A percentile compares a stretch with the other conserved stretches of the same genome.
phyloP scores from a whole-genome alignment of 1,140 invertebrate species.

The Tenebrio molitor region DNA sequence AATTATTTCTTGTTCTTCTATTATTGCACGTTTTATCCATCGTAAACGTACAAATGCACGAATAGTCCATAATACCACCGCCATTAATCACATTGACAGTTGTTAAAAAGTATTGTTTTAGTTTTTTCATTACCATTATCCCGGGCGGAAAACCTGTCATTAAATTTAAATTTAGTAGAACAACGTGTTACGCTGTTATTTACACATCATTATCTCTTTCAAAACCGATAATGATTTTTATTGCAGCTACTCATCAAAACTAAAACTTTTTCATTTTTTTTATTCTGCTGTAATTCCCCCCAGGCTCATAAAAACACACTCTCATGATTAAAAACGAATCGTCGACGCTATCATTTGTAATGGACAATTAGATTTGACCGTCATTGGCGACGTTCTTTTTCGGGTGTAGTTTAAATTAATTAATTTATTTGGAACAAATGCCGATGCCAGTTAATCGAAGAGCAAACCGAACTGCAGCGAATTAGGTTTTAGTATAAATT shows the following conservation, averaged over 20 bases:
- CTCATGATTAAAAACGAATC: background rate
- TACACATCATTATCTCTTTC: background rate
- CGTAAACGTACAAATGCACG: background rate
- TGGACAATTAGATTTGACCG: background rate
- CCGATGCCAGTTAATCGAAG: no score
- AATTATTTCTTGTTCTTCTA: background rate
- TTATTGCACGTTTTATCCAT: no score
- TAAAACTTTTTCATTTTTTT: background rate
- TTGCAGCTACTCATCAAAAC: background rate
- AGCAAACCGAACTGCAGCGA: background rate
- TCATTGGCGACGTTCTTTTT: no score
- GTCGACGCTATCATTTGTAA: background rate
- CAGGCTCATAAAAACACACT: background rate
- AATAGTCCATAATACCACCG: constrained; percentile 1
- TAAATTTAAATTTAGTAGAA: background rate
- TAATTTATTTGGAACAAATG: no score
- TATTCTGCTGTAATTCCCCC: background rate
- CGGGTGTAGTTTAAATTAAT: no score
- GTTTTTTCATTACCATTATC: background rate
- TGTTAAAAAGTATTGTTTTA: background rate
- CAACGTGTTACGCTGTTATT: background rate
- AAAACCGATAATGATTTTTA: background rate
- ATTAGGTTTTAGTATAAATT: constrained; percentile 8
- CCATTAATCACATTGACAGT: constrained; percentile 24
- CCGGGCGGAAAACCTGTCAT: background rate